Conservation (phyloP, 92 coral and sea anemone species). For the Palythoa grandiflora region DNA sequence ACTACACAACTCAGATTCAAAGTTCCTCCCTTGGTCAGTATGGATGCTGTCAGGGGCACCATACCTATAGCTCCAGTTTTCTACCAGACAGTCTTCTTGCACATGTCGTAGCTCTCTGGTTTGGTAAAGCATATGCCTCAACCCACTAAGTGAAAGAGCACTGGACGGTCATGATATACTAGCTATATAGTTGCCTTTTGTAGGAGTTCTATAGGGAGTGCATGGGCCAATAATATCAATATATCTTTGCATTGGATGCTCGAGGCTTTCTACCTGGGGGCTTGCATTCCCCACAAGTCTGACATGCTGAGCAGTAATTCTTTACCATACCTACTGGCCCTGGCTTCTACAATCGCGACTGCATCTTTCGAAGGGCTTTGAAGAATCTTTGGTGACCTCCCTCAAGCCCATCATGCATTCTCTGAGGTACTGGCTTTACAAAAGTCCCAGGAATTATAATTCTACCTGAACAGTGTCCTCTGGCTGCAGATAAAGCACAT, state of each 20-base stretch:
- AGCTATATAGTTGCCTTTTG: neutral
- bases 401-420: too few relatives aligned
- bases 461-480: neutral
- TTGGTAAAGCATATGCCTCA: constrained; percentile 59
- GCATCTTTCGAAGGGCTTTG: constrained; percentile 67
- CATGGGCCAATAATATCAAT: too few relatives aligned
- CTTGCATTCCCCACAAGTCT: constrained; percentile 54
- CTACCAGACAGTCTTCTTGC: constrained; percentile 30
- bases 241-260: too few relatives aligned
- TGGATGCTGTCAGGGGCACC: too few relatives aligned
- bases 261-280: too few relatives aligned
- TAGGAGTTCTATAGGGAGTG: too few relatives aligned
- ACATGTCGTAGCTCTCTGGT: constrained; percentile 56
- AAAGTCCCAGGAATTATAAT: constrained; percentile 41
- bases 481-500: too few relatives aligned
- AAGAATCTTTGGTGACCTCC: constrained; percentile 27
- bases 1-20: too few relatives aligned
- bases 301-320: constrained; percentile 60
- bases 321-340: constrained; percentile 52
- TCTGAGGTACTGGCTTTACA: neutral
- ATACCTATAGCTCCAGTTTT: too few relatives aligned
- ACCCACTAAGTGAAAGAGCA: too few relatives aligned
- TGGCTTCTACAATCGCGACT: constrained; percentile 66
- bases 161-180: constrained; percentile 45
- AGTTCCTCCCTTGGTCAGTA: too few relatives aligned